phyloP scores from a whole-genome alignment of 2,797 vertebrate genomes.

The Phataginus tricuspis region DNA sequence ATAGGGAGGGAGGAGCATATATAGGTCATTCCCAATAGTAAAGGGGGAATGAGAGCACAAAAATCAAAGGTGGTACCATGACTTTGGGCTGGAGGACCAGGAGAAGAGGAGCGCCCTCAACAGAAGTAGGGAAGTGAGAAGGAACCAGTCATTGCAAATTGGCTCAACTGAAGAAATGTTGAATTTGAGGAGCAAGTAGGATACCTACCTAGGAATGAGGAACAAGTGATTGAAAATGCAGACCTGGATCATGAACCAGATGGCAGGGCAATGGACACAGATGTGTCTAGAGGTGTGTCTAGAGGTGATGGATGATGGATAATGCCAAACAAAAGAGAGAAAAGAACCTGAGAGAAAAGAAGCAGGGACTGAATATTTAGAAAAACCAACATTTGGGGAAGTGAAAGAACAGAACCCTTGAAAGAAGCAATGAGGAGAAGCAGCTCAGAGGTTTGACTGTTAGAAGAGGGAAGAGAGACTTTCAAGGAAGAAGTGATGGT shows the following conservation, averaged over 20 bases:
- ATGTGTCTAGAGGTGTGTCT: background rate
- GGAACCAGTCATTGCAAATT: background rate
- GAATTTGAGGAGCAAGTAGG: background rate
- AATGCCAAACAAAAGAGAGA: background rate
- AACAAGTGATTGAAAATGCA: background rate
- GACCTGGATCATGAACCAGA: background rate
- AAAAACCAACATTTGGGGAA: background rate
- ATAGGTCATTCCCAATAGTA: no score
- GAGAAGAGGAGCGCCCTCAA: background rate
- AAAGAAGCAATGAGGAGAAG: background rate
- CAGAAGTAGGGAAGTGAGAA: background rate
- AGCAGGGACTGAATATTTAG: background rate
- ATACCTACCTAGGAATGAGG: background rate
- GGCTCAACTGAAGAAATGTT: background rate
- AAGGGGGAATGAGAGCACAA: background rate
- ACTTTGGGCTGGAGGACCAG: background rate
- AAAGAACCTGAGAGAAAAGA: background rate
- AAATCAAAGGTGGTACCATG: background rate
- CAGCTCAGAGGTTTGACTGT: background rate
- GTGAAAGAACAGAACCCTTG: background rate
- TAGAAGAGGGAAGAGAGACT: background rate
- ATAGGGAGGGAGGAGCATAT: background rate
- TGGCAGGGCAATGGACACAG: background rate
- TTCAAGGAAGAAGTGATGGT: background rate
- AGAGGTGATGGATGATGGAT: background rate